Percentiles rank a stretch among this genome's conserved stretches.
phyloP scores from a whole-genome alignment of 2,797 vertebrate species.

The Pseudotriccus pelzelni region DNA sequence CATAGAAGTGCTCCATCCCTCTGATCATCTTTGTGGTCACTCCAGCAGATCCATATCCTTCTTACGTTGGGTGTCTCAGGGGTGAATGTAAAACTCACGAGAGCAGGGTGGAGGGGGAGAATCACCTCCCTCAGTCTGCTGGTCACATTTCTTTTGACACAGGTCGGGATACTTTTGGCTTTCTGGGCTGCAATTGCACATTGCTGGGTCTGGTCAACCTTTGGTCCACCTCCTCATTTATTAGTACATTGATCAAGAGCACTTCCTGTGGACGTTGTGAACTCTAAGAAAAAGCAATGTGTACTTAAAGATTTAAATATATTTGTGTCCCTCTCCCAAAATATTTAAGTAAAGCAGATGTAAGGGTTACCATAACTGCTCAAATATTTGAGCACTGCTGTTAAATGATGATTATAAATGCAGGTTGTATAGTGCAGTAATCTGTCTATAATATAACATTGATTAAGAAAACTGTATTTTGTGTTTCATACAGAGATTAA shows the following conservation, averaged over 20 bases:
- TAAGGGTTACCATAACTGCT: conserved; percentile 62
- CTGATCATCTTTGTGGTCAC: neutral
- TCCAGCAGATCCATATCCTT: neutral
- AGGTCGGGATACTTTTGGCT: neutral
- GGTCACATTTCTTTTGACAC: neutral
- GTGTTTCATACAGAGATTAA: neutral
- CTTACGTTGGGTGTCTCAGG: neutral
- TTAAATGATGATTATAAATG: neutral
- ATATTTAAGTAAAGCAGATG: neutral
- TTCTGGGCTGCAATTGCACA: neutral
- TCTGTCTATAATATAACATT: neutral
- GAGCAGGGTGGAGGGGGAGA: rapidly evolving
- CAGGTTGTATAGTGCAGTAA: neutral
- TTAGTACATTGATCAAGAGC: neutral
- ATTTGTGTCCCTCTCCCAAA: conserved; percentile 63
- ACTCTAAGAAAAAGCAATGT: neutral
- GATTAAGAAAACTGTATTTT: neutral
- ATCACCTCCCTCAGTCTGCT: neutral
- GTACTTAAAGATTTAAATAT: conserved; percentile 67
- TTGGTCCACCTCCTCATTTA: neutral
- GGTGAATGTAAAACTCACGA: rapidly evolving
- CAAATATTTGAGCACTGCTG: neutral
- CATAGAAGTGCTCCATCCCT: neutral
- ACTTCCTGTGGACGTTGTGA: conserved; percentile 32
- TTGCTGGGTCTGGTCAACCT: neutral